phyloP scores from a whole-genome alignment of 2,113 vertebrate genomes.

The Zosterops lateralis region DNA sequence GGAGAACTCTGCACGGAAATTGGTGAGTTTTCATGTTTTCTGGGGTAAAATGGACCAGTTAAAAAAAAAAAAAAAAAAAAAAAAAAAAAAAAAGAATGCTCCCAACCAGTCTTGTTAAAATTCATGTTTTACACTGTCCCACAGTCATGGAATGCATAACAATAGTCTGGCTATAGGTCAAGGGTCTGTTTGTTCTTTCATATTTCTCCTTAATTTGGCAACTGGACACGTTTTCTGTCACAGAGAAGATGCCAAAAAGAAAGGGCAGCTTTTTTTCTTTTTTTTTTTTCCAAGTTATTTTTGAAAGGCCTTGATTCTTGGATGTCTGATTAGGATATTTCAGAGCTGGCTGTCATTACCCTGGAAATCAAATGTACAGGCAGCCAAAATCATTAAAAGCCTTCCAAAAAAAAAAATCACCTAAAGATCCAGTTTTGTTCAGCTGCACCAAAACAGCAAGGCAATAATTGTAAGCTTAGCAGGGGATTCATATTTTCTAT shows the following conservation, averaged over 20 bases:
- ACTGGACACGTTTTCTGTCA: not conserved
- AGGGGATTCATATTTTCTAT: not conserved
- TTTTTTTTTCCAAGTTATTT: not conserved
- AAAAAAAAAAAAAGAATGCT: not conserved
- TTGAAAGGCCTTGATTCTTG: constrained; percentile 24
- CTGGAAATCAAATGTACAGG: not conserved
- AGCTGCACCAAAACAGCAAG: not conserved
- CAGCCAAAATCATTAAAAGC: not conserved
- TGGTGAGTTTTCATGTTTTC: not conserved
- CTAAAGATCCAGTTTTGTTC: not conserved
- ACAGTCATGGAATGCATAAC: not conserved
- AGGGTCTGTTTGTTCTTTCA: constrained; percentile 19
- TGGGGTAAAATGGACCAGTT: not conserved
- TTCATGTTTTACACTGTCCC: constrained; percentile 8
- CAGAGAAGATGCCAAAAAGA: constrained; percentile 17
- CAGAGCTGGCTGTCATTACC: not conserved
- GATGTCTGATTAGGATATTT: not conserved
- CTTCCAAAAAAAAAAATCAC: not conserved
- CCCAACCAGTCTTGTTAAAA: not conserved
- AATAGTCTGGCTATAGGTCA: not conserved
- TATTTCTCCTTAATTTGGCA: constrained; percentile 42
- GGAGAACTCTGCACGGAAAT: not conserved
- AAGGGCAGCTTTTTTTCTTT: not conserved
- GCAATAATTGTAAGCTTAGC: not conserved
- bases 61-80: not conserved